Evolutionary conservation across 2,113 vertebrate genomes (phyloP).

Genomic region (Labeo catla): DNA sequence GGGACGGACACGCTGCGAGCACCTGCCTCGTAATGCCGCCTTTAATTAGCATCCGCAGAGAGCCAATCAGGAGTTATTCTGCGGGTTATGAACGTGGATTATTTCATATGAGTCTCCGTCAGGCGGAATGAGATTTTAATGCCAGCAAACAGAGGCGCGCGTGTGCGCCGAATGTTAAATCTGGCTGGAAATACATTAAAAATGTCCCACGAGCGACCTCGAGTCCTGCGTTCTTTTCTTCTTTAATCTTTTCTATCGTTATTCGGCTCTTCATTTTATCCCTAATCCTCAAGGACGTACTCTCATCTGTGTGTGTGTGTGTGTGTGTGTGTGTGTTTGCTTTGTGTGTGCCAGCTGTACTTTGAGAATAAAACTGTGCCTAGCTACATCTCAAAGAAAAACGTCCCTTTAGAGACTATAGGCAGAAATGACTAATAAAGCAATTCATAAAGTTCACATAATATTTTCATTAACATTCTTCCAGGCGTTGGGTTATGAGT

Average conservation of each 20-base stretch:
- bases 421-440: background rate
- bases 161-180: constrained; percentile 52
- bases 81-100: constrained; percentile 20
- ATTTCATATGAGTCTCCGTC: background rate
- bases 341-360: background rate
- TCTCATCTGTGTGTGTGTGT: constrained; percentile 32
- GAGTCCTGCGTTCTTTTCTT: constrained; percentile 26
- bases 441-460: background rate
- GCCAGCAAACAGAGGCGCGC: constrained; percentile 53
- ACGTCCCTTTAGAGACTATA: background rate
- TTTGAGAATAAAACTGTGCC: constrained; percentile 12
- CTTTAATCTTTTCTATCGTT: constrained; percentile 41
- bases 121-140: constrained; percentile 60
- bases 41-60: constrained; percentile 51
- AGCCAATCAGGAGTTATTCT: constrained; percentile 6
- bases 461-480: background rate
- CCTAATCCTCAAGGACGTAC: constrained; percentile 58
- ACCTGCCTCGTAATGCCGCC: constrained; percentile 20
- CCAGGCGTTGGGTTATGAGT: background rate
- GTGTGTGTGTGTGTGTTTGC: constrained; percentile 16
- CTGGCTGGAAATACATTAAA: constrained; percentile 46
- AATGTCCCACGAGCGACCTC: constrained; percentile 42
- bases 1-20: background rate
- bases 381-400: constrained; percentile 8
- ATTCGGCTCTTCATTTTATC: constrained; percentile 48